phyloP scores from a whole-genome alignment of 1,140 invertebrate genomes.

The Potamilus streckersoni region DNA sequence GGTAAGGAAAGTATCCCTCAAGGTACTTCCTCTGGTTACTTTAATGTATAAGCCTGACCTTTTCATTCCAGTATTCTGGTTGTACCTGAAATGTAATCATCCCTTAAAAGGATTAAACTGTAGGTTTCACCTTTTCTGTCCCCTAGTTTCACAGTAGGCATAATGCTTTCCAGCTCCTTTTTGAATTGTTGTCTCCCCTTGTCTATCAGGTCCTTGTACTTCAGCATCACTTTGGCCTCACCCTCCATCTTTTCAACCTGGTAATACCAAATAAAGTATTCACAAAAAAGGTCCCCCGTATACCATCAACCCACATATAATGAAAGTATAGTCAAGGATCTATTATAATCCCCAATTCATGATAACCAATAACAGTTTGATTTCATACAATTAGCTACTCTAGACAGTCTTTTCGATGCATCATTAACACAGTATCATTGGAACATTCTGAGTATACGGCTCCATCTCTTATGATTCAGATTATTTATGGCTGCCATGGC shows the following conservation, averaged over 20 bases:
- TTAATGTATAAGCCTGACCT: not conserved
- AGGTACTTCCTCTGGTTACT: too few species aligned
- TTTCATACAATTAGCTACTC: not conserved
- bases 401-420: not conserved
- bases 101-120: not conserved
- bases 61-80: not conserved
- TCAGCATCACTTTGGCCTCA: slow-evolving; percentile 65
- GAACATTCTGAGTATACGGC: too few species aligned
- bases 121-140: slow-evolving; percentile 36
- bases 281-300: too few species aligned
- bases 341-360: not conserved
- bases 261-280: slow-evolving; percentile 1
- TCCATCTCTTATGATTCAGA: too few species aligned
- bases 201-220: slow-evolving; percentile 69
- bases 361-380: not conserved
- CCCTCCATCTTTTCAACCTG: slow-evolving; percentile 63
- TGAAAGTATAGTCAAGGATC: not conserved
- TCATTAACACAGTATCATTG: slow-evolving; percentile 2
- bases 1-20: too few species aligned
- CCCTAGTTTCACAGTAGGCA: slow-evolving; percentile 65
- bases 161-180: slow-evolving; percentile 67
- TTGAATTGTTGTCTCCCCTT: slow-evolving; percentile 68
- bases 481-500: too few species aligned
- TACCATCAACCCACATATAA: not conserved
- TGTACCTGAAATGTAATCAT: not conserved